phyloP scores from a whole-genome alignment of 1,140 invertebrate species.

The Delia radicum region DNA sequence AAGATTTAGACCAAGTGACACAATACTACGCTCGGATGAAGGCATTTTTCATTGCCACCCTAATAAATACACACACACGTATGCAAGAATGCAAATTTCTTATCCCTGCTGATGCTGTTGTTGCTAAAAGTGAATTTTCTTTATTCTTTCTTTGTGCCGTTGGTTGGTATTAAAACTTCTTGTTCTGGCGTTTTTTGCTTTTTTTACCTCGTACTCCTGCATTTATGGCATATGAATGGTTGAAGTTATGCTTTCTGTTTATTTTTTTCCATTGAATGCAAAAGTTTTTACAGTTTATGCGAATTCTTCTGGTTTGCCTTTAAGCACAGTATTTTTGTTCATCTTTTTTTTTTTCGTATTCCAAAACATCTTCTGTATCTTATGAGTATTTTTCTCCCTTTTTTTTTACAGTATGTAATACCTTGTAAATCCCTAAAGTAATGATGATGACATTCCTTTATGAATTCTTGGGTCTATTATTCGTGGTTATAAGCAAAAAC shows the following conservation, averaged over 20 bases:
- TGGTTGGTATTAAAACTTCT: not conserved
- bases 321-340: not conserved
- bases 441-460: conserved; percentile 21
- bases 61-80: not conserved
- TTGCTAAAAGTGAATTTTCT: not conserved
- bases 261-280: not conserved
- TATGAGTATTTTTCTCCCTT: not conserved
- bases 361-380: not conserved
- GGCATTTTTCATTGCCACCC: too few species aligned
- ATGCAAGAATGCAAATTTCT: not conserved
- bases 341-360: not conserved
- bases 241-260: not conserved
- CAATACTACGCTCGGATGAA: too few species aligned
- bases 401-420: not conserved
- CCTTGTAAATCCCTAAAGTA: conserved; percentile 17
- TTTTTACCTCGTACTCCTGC: not conserved
- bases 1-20: too few species aligned
- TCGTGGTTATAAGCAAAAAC: not conserved
- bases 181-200: not conserved
- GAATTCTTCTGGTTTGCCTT: not conserved
- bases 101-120: not conserved
- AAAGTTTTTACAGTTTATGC: not conserved
- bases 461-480: conserved; percentile 17
- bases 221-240: not conserved
- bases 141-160: not conserved